These are phyloP conservation scores for Eutolmus rufibarbis DNA, from an alignment of 2,888 invertebrate genomes.

Conservation along the genomic window DNA sequence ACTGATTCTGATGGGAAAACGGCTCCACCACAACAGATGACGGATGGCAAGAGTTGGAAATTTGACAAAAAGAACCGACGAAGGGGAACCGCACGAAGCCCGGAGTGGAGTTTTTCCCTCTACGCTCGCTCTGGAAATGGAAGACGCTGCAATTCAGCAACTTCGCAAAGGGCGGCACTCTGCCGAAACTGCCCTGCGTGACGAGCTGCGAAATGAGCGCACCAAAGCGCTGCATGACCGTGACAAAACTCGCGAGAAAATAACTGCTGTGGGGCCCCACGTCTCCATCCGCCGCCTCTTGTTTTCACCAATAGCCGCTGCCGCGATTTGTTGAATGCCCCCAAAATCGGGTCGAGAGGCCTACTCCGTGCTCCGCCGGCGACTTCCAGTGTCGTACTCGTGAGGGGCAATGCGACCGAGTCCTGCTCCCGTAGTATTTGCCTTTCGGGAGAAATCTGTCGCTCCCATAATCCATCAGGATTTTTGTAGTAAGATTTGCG, in stretches of 20 bases:
- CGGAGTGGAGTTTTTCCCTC: background rate
- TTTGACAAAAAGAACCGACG: background rate
- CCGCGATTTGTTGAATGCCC: background rate
- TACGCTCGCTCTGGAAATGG: background rate
- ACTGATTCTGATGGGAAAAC: slow-evolving; percentile 37
- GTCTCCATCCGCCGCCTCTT: background rate
- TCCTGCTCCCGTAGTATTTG: background rate
- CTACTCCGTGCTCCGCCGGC: background rate
- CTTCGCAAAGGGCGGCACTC: background rate
- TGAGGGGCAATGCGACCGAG: background rate
- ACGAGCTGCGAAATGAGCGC: background rate
- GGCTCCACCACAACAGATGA: background rate
- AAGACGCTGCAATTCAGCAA: background rate
- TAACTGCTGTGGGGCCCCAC: background rate
- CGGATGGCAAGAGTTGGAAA: background rate
- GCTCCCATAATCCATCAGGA: background rate
- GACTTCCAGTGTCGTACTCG: background rate
- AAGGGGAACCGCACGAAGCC: background rate
- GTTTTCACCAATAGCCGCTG: background rate
- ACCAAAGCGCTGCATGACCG: background rate
- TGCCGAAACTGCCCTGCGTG: background rate
- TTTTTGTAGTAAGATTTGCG: background rate
- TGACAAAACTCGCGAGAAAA: background rate
- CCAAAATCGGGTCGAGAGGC: background rate
- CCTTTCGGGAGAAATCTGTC: background rate